Percentiles rank a stretch among this genome's conserved stretches.
phyloP scores from a whole-genome alignment of 2,888 invertebrate genomes.

The Amphiduros pacificus region DNA sequence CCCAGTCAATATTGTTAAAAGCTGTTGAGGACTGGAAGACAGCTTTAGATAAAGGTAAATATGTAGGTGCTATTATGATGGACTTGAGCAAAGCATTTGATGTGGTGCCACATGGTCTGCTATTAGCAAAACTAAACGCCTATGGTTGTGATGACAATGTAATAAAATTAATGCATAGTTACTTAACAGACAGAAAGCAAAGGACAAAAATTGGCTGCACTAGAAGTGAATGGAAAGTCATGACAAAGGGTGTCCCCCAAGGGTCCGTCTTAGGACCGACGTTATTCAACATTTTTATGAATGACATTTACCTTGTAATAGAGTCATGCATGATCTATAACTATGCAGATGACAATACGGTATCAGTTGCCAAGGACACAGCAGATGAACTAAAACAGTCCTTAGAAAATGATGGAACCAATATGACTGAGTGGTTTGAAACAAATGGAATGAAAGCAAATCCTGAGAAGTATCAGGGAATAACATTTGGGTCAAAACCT shows the following conservation, averaged over 20 bases:
- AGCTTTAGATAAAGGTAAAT: neutral
- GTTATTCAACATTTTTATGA: neutral
- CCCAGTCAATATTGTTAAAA: neutral
- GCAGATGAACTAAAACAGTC: neutral
- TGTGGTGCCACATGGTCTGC: neutral
- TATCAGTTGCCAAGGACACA: neutral
- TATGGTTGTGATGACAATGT: neutral
- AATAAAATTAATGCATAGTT: neutral
- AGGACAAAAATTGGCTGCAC: neutral
- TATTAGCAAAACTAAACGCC: neutral
- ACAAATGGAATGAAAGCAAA: neutral
- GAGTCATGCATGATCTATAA: neutral
- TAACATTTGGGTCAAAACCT: neutral
- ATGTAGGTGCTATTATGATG: neutral
- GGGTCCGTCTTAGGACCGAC: neutral
- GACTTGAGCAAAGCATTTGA: neutral
- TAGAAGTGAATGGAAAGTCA: no score
- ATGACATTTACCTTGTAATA: neutral
- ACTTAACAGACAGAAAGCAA: neutral
- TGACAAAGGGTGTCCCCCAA: neutral
- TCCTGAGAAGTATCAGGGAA: conserved; percentile 1
- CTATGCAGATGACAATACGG: neutral
- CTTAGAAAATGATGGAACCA: neutral
- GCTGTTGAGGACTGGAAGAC: neutral
- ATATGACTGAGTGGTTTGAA: neutral